These are phyloP conservation scores for Paraescarpia echinospica DNA, from an alignment of 1,140 invertebrate species.

Conservation along the genomic window DNA sequence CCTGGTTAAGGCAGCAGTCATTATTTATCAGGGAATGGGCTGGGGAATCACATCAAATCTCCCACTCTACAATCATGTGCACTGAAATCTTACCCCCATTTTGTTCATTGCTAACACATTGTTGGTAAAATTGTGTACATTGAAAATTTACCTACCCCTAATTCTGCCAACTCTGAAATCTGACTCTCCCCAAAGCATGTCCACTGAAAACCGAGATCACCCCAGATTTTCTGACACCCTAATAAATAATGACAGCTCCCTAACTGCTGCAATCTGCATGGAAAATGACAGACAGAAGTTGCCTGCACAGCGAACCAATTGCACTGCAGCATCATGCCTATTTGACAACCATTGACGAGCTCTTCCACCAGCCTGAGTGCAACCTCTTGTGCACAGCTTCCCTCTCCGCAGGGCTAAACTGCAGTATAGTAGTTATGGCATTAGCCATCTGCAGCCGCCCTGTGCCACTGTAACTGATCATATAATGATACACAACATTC, in stretches of 20 bases:
- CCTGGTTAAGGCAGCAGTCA: background rate
- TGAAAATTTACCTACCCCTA: too few species aligned
- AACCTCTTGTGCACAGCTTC: conserved; percentile 49
- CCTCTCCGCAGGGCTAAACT: conserved; percentile 74
- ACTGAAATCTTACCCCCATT: too few species aligned
- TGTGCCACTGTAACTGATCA: conserved; percentile 69
- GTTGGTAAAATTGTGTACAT: too few species aligned
- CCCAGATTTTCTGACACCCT: too few species aligned
- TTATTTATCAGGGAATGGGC: too few species aligned
- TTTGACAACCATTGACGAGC: background rate
- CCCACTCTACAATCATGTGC: too few species aligned
- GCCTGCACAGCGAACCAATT: background rate
- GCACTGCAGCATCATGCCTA: background rate
- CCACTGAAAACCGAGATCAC: too few species aligned
- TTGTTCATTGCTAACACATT: too few species aligned
- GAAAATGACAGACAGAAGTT: background rate
- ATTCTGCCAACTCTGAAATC: too few species aligned
- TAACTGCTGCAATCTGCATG: background rate
- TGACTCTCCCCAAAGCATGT: too few species aligned
- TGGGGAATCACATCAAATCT: too few species aligned
- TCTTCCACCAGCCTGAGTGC: conserved; percentile 37
- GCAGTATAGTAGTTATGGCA: conserved; percentile 81
- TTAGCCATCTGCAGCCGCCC: conserved; percentile 82
- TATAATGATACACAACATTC: conserved; percentile 82
- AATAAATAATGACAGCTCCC: too few species aligned